These are phyloP conservation scores for Prenolepis imparis DNA, from an alignment of 2,888 invertebrate genomes.

Conservation along the genomic window DNA sequence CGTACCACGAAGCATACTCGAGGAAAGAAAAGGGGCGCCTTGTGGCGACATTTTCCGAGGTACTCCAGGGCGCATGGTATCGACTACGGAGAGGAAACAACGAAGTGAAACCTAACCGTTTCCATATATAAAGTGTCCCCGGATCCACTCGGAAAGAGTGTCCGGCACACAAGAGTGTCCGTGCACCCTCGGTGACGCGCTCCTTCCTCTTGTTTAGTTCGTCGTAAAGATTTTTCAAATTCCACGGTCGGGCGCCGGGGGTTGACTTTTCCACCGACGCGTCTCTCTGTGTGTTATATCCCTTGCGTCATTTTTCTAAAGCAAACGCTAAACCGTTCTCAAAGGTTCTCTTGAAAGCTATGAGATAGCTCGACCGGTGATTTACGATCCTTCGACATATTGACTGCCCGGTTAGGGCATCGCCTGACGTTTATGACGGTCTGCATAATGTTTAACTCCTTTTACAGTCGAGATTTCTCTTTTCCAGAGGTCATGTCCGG, in stretches of 20 bases:
- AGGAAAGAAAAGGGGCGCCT: constrained; percentile 64
- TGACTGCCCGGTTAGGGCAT: constrained; percentile 80
- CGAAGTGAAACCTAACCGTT: constrained; percentile 62
- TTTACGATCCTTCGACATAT: constrained; percentile 79
- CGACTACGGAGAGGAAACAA: constrained; percentile 66
- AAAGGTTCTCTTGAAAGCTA: constrained; percentile 68
- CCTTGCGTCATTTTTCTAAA: constrained; percentile 43
- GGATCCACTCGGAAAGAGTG: constrained; percentile 45
- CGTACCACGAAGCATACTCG: constrained; percentile 57
- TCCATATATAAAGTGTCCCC: constrained; percentile 61
- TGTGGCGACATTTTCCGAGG: constrained; percentile 57
- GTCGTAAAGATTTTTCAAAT: constrained; percentile 52
- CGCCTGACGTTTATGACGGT: constrained; percentile 73
- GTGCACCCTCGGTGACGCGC: constrained; percentile 53
- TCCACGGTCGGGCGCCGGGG: constrained; percentile 54
- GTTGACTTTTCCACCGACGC: constrained; percentile 54
- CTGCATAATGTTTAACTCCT: constrained; percentile 68
- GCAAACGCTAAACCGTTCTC: constrained; percentile 52
- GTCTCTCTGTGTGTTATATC: constrained; percentile 26
- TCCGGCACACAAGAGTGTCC: constrained; percentile 50
- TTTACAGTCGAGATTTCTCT: constrained; percentile 47
- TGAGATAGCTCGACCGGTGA: constrained; percentile 76
- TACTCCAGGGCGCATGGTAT: constrained; percentile 57
- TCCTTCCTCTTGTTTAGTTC: constrained; percentile 62
- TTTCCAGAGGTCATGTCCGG: background rate